Evolutionary conservation across 2,797 vertebrate genomes (phyloP), one percentile per base, ranked within the genome.

Genomic region (Botia kubotai): DNA sequence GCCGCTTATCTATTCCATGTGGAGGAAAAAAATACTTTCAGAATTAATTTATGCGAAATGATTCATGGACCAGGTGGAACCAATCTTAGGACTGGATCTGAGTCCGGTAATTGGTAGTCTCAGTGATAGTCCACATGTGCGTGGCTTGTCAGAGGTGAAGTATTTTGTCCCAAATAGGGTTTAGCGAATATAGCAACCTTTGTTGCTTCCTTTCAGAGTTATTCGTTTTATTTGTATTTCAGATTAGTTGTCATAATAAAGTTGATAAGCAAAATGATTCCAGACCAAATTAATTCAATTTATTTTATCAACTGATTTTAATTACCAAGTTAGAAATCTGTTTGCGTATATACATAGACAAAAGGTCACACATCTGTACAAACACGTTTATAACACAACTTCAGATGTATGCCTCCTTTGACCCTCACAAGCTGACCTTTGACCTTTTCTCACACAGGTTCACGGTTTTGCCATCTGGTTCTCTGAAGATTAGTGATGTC

Each of bases 401-500:
- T 3, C 10, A 43, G 10, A 66, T 4, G 17, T 13, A 26, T 19
- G 1, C 7, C 46, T 58, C 11, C 21, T 26, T 14, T 85, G 65
- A 55, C 63, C 26, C 23, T 55, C 19, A 39, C 86, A 58, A 72
- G 77, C 86, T 85, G 86, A 73, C 68, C 72, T 85, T 87, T 90
- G 85, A 85, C 82, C 86, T 87, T 86, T 72, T 57, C 80, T 81
- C 86, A 80, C 60, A 16, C 87, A 98, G 97, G 90, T 91, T 95
- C 86, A 92, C 88, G 0, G 74, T 97, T 80, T 93, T 98, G 71
- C 93, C 94, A 0, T 95, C 93, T 0, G 96, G 97, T 79, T 96
- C 96, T 69, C 94, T 99, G 82, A 93, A 39, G 79, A 94, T 99
- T 91, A 87, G 89, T 0, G 87, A 95, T 85, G 90, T 93, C 72